Base-by-base conservation (phyloP, 2,888 invertebrate species). In the Pseudoips prasinana region DNA sequence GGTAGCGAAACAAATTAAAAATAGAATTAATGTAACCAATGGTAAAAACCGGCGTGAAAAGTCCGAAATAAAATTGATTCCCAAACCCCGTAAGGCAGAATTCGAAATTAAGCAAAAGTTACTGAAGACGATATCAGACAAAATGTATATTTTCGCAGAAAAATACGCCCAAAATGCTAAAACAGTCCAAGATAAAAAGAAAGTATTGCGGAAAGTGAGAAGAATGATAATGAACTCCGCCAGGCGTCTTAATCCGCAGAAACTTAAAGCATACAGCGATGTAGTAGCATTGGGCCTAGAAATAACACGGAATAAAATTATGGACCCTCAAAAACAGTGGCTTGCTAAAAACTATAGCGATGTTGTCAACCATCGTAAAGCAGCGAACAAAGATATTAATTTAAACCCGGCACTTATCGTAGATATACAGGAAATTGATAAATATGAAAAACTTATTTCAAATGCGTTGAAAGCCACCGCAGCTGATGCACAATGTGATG, bases 81-180 rank as follows among this genome's bases (percentile, higher is more conserved):
- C n/a, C n/a, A n/a, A n/a, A n/a, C n/a, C n/a, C n/a, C n/a, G n/a
- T n/a, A n/a, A n/a, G n/a, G n/a, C n/a, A n/a, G n/a, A n/a, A n/a
- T n/a, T n/a, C n/a, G n/a, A n/a, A n/a, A n/a, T n/a, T n/a, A 48
- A 46, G 33, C 34, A 49, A 35, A 27, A 39, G 35, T 20, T 61
- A 1, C 40, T 62, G 8, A 42, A 42, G 19, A 43, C 61, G 23
- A 58, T 70, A 29, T 56, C 62, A 7, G 30, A 44, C 1, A 73
- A 66, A 63, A 64, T 77, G 26, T 52, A 71, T 36, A 19, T 19
- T 5, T 45, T 73, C 19, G 60, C 64, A 1, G 58, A 58, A 25
- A 40, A 33, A 26, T 54, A 58, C 22, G 34, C 67, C 9, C 49
- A 46, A 25, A 29, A 54, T 24, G 44, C 56, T 11, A 58, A 58